phyloP scores from a whole-genome alignment of 2,888 invertebrate species.

The Habroteleia sp. region DNA sequence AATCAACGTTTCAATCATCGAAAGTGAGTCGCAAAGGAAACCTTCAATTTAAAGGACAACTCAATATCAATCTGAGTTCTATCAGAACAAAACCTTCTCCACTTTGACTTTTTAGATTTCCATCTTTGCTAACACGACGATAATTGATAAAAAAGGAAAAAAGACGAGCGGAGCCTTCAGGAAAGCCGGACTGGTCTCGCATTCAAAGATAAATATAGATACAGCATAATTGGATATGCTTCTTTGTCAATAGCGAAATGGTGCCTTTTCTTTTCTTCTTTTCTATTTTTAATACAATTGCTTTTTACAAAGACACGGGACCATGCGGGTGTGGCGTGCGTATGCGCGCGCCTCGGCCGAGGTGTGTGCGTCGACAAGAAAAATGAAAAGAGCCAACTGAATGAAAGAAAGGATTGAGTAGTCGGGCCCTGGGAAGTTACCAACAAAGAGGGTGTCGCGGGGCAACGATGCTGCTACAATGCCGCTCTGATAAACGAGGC shows the following conservation, averaged over 20 bases:
- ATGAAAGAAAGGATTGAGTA: conserved; percentile 80
- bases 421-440: conserved; percentile 75
- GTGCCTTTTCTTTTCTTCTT: conserved; percentile 58
- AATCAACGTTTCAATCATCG: conserved; percentile 9
- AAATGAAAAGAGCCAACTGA: conserved; percentile 76
- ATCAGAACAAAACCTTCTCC: conserved; percentile 19
- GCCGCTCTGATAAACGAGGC: conserved; percentile 79
- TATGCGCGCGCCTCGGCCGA: conserved; percentile 42
- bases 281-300: conserved; percentile 73
- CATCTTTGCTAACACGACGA: conserved; percentile 34
- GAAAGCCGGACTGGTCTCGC: background rate
- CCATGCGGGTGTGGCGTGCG: conserved; percentile 61
- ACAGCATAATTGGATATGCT: conserved; percentile 53
- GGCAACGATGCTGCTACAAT: conserved; percentile 63
- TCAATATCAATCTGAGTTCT: conserved; percentile 16
- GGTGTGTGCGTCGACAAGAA: conserved; percentile 66
- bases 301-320: conserved; percentile 70
- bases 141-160: conserved; percentile 39
- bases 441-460: conserved; percentile 79
- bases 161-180: conserved; percentile 11
- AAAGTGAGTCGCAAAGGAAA: conserved; percentile 1
- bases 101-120: conserved; percentile 37
- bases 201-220: conserved; percentile 45
- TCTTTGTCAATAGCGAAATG: conserved; percentile 54
- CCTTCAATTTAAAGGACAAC: conserved; percentile 19